These are phyloP conservation scores for Therioaphis trifolii DNA, from an alignment of 2,888 invertebrate genomes.

Conservation along the genomic window DNA sequence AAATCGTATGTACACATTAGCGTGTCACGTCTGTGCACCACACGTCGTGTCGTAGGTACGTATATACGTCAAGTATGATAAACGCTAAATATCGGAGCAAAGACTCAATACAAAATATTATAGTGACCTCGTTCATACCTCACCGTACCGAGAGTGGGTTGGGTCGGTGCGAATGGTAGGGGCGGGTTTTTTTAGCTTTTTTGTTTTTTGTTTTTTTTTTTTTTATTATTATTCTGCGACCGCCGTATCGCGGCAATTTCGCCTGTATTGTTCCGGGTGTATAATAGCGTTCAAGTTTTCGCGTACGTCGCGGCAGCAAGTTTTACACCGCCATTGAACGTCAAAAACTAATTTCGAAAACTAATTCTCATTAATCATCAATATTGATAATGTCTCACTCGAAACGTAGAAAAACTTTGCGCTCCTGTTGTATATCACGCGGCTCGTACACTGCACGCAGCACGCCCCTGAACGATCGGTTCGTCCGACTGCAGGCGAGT, in stretches of 20 bases:
- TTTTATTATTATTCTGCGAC: background rate
- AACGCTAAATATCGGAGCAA: too few species aligned
- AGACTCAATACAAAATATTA: too few species aligned
- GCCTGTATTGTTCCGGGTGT: conserved; percentile 20
- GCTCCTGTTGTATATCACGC: background rate
- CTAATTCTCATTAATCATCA: conserved; percentile 42
- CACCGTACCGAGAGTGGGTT: background rate
- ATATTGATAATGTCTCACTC: conserved; percentile 34
- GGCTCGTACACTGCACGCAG: too few species aligned
- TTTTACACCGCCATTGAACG: conserved; percentile 33
- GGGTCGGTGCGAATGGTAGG: background rate
- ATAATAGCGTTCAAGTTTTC: conserved; percentile 17
- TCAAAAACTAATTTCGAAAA: conserved; percentile 43
- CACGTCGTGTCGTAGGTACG: too few species aligned
- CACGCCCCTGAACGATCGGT: background rate
- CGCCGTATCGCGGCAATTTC: background rate
- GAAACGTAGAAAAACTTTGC: conserved; percentile 6
- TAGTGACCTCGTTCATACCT: background rate
- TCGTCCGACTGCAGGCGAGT: too few species aligned
- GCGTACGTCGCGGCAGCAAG: background rate
- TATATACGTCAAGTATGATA: too few species aligned
- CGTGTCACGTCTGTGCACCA: too few species aligned
- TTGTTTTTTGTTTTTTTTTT: background rate
- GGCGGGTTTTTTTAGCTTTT: too few species aligned
- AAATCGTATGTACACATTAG: too few species aligned